Percentiles rank a stretch among this genome's conserved stretches.
Conservation (phyloP, 2,888 invertebrate species). For the Cyclophora albipunctata region DNA sequence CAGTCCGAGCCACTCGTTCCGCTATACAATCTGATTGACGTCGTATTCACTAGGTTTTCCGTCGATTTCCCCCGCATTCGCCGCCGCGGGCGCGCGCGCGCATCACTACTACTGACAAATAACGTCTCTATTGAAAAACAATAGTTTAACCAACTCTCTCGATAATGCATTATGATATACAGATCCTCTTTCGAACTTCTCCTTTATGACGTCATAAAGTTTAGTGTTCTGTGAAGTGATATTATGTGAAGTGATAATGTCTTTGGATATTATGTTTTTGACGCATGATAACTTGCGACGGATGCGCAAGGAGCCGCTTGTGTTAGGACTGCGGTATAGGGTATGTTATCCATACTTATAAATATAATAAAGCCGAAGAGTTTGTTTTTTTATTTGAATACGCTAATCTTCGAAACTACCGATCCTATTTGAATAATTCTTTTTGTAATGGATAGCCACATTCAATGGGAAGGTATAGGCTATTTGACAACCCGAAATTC, state of each 20-base stretch:
- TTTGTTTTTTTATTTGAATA: no score
- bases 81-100: slow-evolving; percentile 34
- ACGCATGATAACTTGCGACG: slow-evolving; percentile 69
- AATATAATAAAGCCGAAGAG: not conserved
- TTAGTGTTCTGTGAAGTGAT: slow-evolving; percentile 33
- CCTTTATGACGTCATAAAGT: slow-evolving; percentile 46
- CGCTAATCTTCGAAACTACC: no score
- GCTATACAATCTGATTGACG: slow-evolving; percentile 41
- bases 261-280: slow-evolving; percentile 72
- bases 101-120: slow-evolving; percentile 45
- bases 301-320: slow-evolving; percentile 63
- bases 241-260: slow-evolving; percentile 47
- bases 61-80: slow-evolving; percentile 57
- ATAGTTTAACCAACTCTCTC: slow-evolving; percentile 14
- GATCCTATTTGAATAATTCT: no score
- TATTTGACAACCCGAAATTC: no score
- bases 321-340: slow-evolving; percentile 68
- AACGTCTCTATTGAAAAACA: slow-evolving; percentile 17
- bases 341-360: slow-evolving; percentile 34
- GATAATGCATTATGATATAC: slow-evolving; percentile 72
- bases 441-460: no score
- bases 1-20: slow-evolving; percentile 39
- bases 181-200: slow-evolving; percentile 41
- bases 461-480: no score
- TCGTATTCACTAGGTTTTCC: slow-evolving; percentile 45